A percentile compares a stretch with the other conserved stretches of the same genome.
These are phyloP conservation scores for Cantharis rufa DNA, from an alignment of 2,888 invertebrate genomes.

Conservation along the genomic window DNA sequence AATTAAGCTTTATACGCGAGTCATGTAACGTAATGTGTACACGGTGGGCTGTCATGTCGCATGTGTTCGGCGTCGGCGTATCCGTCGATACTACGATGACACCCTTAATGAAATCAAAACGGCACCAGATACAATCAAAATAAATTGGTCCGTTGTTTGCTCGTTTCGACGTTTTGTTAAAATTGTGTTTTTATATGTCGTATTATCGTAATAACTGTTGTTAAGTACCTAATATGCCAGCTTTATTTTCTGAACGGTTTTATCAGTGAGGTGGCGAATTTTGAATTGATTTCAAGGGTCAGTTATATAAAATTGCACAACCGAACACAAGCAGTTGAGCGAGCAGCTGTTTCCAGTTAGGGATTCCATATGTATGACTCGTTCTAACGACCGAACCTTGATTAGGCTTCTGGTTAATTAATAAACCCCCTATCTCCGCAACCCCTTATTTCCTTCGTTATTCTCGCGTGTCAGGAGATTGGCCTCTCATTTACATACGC, in stretches of 20 bases:
- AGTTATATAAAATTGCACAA: constrained; percentile 35
- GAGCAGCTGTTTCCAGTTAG: constrained; percentile 39
- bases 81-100: constrained; percentile 47
- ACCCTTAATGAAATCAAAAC: constrained; percentile 55
- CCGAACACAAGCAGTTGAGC: constrained; percentile 28
- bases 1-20: constrained; percentile 52
- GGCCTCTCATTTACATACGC: constrained; percentile 50
- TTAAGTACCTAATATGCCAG: constrained; percentile 29
- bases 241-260: constrained; percentile 28
- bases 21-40: constrained; percentile 45
- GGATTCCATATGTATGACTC: constrained; percentile 40
- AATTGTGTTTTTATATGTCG: constrained; percentile 46
- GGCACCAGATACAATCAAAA: constrained; percentile 51
- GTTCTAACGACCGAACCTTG: constrained; percentile 51
- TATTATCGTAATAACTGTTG: constrained; percentile 37
- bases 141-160: constrained; percentile 45
- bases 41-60: constrained; percentile 43
- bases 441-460: constrained; percentile 50
- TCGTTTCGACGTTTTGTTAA: constrained; percentile 44
- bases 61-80: constrained; percentile 48
- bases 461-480: constrained; percentile 51
- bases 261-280: constrained; percentile 32
- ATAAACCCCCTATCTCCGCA: constrained; percentile 56
- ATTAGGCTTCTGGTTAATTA: constrained; percentile 64
- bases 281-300: constrained; percentile 37